Evolutionary conservation across 2,797 vertebrate species (phyloP), one percentile per base, ranked within the genome.

Genomic region (Valencia hispanica): DNA sequence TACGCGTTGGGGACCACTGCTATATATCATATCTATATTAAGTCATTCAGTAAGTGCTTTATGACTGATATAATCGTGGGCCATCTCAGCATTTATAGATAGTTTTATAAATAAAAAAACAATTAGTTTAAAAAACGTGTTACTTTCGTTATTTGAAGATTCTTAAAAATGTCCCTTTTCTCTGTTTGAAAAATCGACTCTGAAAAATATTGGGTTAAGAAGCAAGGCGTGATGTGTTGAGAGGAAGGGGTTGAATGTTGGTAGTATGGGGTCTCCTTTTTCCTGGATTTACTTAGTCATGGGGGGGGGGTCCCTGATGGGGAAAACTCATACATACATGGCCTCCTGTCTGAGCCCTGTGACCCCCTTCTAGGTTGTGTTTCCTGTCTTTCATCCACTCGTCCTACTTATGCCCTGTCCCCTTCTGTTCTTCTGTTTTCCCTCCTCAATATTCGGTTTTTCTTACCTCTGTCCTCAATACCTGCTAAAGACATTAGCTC

Each of bases 401-500:
- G 30, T 43, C 59, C 74, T 75, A 70, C 78, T 55, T 69, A 51
- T 45, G 41, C 79, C 71, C 78, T 2, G 47, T 76, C 86, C 90
- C 86, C 76, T 85, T 84, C 66, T 55, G 74, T 71, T 79, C 71
- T 71, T 83, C 73, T 82, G 47, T 79, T 87, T 84, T 84, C 77
- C 68, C 71, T 79, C 78, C 63, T 57, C 75, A 69, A 66, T 81
- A 79, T 85, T 73, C 73, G 59, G 27, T 81, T 77, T 87, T 74
- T 82, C 73, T 86, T 88, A 89, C 84, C 84, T 91, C 86, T 92
- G 68, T 92, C 88, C 86, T 80, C 59, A 15, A 90, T 89, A 93
- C 85, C 93, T 80, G 93, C 82, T 94, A 93, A 95, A 94, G 90
- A 91, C 92, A 95, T 95, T 94, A 94, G 89, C n/a, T 79, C 32